A percentile compares a stretch with the other conserved stretches of the same genome.
Conservation (phyloP, 2,113 vertebrate species). For the Bombycilla garrulus region DNA sequence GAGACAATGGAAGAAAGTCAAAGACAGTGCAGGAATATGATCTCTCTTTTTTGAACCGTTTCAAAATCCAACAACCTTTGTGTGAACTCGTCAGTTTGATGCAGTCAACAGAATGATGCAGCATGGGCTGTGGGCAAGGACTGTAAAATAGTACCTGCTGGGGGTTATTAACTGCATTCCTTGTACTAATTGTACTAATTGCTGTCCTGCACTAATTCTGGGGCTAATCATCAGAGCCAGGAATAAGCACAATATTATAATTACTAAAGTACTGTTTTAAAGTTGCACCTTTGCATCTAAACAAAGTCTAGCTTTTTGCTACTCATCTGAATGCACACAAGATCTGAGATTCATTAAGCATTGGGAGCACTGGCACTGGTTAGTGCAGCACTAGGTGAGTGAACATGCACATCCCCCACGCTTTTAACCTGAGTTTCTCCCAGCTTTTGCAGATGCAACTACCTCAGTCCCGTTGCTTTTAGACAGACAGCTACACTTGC, state of each 20-base stretch:
- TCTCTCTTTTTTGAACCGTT: neutral
- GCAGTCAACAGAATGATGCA: neutral
- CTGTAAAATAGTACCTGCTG: neutral
- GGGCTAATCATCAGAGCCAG: neutral
- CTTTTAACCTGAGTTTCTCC: neutral
- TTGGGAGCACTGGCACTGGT: neutral
- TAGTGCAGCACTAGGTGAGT: neutral
- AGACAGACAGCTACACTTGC: neutral
- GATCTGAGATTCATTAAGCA: neutral
- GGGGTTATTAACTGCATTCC: neutral
- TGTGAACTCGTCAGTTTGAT: neutral
- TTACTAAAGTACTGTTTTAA: neutral
- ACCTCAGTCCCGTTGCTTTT: neutral
- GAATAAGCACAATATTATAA: neutral
- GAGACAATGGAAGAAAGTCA: neutral
- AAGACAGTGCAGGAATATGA: neutral
- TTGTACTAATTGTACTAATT: too few relatives aligned
- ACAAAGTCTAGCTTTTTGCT: neutral
- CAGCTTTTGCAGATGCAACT: neutral
- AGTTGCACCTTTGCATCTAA: neutral
- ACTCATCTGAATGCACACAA: neutral
- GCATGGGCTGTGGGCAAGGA: neutral
- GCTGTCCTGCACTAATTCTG: neutral
- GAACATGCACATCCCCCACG: neutral
- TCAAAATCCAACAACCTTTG: neutral